These are phyloP conservation scores for Rotaria socialis DNA, from an alignment of 2,888 invertebrate species.

Conservation along the genomic window DNA sequence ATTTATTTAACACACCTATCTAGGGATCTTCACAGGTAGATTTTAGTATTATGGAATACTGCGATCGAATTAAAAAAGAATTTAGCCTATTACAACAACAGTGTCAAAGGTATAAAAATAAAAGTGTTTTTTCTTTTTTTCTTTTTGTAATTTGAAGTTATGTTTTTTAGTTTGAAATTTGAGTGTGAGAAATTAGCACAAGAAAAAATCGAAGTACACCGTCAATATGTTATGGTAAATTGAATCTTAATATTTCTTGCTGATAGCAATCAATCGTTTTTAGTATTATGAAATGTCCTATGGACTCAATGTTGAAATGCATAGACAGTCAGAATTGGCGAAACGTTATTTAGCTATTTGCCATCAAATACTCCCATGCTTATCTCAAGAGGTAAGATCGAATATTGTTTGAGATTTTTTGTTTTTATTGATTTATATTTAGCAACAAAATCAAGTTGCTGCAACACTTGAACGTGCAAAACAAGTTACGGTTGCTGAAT, in stretches of 20 bases:
- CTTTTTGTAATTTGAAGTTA: no score
- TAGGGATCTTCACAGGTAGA: slow-evolving; percentile 7
- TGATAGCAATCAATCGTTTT: neutral
- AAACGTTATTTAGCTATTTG: slow-evolving; percentile 93
- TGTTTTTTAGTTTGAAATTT: slow-evolving; percentile 67
- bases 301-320: slow-evolving; percentile 89
- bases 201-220: slow-evolving; percentile 96
- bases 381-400: slow-evolving; percentile 64
- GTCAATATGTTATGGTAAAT: slow-evolving; percentile 74
- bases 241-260: neutral
- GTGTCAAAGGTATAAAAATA: slow-evolving; percentile 35
- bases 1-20: neutral
- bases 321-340: slow-evolving; percentile 94
- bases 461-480: slow-evolving; percentile 92
- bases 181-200: slow-evolving; percentile 94
- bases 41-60: slow-evolving; percentile 36
- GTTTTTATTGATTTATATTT: neutral
- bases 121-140: neutral
- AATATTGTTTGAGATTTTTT: neutral
- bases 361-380: slow-evolving; percentile 87
- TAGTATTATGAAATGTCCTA: slow-evolving; percentile 88
- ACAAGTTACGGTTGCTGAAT: slow-evolving; percentile 89
- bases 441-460: slow-evolving; percentile 91
- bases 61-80: slow-evolving; percentile 46
- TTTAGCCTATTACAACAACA: slow-evolving; percentile 44